phyloP scores from a whole-genome alignment of 30 jellyfish, hydroid and myxozoan genomes.

The Sanderia malayensis region DNA sequence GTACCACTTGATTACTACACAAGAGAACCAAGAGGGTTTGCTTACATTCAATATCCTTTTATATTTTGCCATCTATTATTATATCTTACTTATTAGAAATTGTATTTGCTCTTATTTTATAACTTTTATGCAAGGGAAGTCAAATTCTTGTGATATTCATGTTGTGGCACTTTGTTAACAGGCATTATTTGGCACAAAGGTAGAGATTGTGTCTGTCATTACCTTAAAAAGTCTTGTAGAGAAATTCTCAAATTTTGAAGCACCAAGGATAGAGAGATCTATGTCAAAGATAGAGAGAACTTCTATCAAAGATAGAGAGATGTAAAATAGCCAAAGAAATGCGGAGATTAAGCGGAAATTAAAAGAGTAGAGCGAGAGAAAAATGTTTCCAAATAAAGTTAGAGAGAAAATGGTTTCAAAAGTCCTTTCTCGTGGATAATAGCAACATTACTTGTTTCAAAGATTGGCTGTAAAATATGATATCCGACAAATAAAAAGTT shows the following conservation, averaged over 20 bases:
- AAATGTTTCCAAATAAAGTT: not conserved
- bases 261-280: not conserved
- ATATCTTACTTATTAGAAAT: no score
- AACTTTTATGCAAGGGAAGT: no score
- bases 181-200: no score
- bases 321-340: not conserved
- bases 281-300: not conserved
- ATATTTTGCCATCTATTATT: no score
- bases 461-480: not conserved
- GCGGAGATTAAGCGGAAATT: not conserved
- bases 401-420: not conserved
- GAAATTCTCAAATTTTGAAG: not conserved
- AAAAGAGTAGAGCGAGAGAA: not conserved
- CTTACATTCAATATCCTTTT: conserved; percentile 95
- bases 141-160: no score
- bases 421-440: not conserved
- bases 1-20: conserved; percentile 95
- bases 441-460: not conserved
- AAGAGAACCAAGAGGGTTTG: conserved; percentile 94
- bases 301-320: not conserved
- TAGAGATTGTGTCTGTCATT: no score
- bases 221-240: no score
- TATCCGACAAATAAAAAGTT: not conserved
- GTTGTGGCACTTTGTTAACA: no score
- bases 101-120: no score